Conservation (phyloP, 2,113 vertebrate species). For the Sphyrna mokarran region DNA sequence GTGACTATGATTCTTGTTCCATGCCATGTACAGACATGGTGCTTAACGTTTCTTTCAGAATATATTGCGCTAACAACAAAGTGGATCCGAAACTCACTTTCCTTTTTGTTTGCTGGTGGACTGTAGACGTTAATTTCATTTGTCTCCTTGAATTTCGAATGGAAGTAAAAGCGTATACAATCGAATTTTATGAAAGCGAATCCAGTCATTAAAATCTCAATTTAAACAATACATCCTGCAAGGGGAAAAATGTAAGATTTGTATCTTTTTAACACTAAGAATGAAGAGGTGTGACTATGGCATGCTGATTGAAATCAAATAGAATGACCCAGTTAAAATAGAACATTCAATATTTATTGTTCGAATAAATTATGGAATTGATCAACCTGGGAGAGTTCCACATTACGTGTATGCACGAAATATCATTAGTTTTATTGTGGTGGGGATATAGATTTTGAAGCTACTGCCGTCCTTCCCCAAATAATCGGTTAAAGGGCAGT, state of each 20-base stretch:
- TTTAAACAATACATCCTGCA: not conserved
- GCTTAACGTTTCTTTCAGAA: not conserved
- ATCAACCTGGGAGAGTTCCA: not conserved
- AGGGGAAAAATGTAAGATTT: not conserved
- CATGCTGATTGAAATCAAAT: too few relatives aligned
- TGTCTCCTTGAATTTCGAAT: not conserved
- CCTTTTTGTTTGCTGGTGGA: not conserved
- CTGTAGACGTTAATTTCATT: not conserved
- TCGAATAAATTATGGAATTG: not conserved
- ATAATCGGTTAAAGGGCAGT: not conserved
- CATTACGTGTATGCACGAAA: not conserved
- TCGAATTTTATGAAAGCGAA: not conserved
- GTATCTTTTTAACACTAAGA: not conserved
- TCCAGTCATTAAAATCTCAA: not conserved
- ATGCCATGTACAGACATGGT: conserved; percentile 8
- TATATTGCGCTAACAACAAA: not conserved
- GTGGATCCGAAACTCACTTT: not conserved
- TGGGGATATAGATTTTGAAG: not conserved
- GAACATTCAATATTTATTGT: not conserved
- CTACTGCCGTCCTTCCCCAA: not conserved
- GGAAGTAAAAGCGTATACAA: not conserved
- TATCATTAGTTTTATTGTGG: not conserved
- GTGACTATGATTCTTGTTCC: not conserved
- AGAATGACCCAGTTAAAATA: not conserved
- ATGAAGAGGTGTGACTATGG: too few relatives aligned